These are phyloP conservation scores for Pseudomyrmex cubaensis DNA, from an alignment of 1,140 invertebrate species.

Conservation along the genomic window DNA sequence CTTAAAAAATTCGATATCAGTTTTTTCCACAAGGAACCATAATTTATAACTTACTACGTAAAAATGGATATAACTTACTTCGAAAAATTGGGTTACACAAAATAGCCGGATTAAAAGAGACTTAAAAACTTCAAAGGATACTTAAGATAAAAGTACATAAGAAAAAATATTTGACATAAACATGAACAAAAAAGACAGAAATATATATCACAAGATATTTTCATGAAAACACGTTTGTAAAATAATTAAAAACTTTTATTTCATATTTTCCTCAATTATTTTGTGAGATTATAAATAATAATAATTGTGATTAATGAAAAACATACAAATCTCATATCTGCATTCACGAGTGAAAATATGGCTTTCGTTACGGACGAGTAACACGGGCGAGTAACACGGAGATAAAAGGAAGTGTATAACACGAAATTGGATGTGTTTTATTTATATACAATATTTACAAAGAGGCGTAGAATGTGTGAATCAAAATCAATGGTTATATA, in stretches of 20 bases:
- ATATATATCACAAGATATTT: neutral
- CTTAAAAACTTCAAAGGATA: neutral
- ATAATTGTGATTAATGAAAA: neutral
- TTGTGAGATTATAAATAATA: neutral
- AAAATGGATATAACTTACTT: neutral
- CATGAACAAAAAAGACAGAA: neutral
- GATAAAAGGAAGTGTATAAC: constrained; percentile 53
- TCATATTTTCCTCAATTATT: neutral
- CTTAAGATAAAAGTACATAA: neutral
- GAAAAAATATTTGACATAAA: neutral
- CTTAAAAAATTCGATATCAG: constrained; percentile 21
- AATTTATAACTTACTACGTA: constrained; percentile 2
- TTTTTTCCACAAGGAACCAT: constrained; percentile 5
- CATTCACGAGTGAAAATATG: neutral
- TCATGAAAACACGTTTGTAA: neutral
- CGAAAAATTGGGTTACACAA: constrained; percentile 11
- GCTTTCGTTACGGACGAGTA: neutral
- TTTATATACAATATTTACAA: constrained; percentile 84
- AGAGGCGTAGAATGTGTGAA: constrained; percentile 68
- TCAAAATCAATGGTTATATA: constrained; percentile 72
- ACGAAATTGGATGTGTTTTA: constrained; percentile 78
- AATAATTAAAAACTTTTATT: constrained; percentile 10
- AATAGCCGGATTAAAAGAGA: neutral
- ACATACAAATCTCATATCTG: neutral
- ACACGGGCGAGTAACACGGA: neutral